phyloP scores from a whole-genome alignment of 2,797 vertebrate genomes.

The Limosa lapponica region DNA sequence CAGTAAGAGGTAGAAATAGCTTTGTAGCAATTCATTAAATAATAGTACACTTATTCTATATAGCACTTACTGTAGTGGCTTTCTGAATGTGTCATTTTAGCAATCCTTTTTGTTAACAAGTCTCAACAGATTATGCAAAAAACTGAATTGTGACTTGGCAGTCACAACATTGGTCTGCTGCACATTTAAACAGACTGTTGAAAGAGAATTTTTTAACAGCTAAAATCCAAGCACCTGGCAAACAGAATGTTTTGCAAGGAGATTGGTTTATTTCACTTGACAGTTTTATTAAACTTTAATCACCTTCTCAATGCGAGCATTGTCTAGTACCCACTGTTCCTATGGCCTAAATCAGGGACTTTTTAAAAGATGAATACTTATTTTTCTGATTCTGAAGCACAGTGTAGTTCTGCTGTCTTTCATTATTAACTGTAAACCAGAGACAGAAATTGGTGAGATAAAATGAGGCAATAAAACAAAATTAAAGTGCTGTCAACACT shows the following conservation, averaged over 20 bases:
- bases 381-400: constrained; percentile 33
- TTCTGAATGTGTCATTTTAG: constrained; percentile 7
- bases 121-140: constrained; percentile 5
- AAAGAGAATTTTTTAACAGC: constrained; percentile 59
- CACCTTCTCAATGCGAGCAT: constrained; percentile 21
- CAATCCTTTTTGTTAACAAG: background rate
- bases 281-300: constrained; percentile 71
- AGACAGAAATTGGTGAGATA: constrained; percentile 23
- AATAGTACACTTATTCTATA: background rate
- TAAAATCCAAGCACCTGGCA: constrained; percentile 46
- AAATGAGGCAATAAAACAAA: constrained; percentile 50
- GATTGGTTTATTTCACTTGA: constrained; percentile 48
- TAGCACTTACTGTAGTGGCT: background rate
- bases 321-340: background rate
- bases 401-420: constrained; percentile 23
- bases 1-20: background rate
- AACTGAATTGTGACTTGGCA: background rate
- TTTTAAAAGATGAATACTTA: constrained; percentile 4
- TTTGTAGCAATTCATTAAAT: background rate
- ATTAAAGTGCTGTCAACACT: constrained; percentile 55
- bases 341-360: background rate
- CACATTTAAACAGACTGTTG: constrained; percentile 8
- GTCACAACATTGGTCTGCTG: constrained; percentile 20
- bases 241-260: constrained; percentile 46
- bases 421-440: constrained; percentile 31